Evolutionary conservation across 2,888 invertebrate species (phyloP).

Genomic region (Calephelis perditalis): DNA sequence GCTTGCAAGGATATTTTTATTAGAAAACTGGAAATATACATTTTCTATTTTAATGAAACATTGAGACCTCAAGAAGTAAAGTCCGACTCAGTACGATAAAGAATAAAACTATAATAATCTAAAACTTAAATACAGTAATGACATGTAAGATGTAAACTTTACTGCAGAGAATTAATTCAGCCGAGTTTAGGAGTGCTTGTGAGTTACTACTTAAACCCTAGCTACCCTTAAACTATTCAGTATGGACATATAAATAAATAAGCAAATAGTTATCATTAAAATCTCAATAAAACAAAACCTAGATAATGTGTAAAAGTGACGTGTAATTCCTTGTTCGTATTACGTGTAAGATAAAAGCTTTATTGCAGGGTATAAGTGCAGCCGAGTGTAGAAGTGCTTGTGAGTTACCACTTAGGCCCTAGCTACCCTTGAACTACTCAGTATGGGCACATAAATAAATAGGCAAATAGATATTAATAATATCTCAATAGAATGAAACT

Average conservation of each 20-base stretch:
- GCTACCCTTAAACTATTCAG: conserved; percentile 21
- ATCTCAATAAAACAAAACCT: conserved; percentile 26
- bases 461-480: too few species aligned
- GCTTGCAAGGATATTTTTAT: too few species aligned
- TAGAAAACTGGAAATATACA: not conserved
- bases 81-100: not conserved
- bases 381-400: conserved; percentile 46
- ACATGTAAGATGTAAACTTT: conserved; percentile 45
- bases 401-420: too few species aligned
- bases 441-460: conserved; percentile 8
- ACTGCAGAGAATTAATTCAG: conserved; percentile 61
- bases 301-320: conserved; percentile 35
- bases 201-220: conserved; percentile 61
- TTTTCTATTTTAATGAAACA: not conserved
- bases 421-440: not conserved
- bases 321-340: too few species aligned
- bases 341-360: conserved; percentile 45
- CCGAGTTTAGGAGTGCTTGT: conserved; percentile 53
- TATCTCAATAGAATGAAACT: conserved; percentile 16
- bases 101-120: conserved; percentile 26
- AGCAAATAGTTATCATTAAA: too few species aligned
- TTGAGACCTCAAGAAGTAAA: not conserved
- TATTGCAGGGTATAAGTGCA: conserved; percentile 62
- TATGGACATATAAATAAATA: conserved; percentile 10
- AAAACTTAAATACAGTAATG: conserved; percentile 33